Evolutionary conservation across 1,140 invertebrate genomes (phyloP).

Genomic region (Micrasema longulum): DNA sequence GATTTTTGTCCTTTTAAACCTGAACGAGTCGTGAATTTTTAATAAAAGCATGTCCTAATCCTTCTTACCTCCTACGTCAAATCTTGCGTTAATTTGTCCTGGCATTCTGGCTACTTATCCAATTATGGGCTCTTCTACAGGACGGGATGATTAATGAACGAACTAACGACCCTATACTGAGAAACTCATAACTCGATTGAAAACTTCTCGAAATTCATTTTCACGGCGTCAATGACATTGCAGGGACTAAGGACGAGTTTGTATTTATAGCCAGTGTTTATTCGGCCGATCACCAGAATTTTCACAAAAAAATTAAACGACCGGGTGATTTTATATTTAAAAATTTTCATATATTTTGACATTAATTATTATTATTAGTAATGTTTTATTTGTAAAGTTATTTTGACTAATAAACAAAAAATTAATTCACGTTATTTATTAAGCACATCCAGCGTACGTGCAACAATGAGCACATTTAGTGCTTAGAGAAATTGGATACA

Average conservation of each 20-base stretch:
- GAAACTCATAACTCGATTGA: conserved; percentile 54
- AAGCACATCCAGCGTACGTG: no score
- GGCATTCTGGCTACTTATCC: conserved; percentile 51
- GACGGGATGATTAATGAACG: conserved; percentile 52
- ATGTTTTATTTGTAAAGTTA: no score
- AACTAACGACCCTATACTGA: conserved; percentile 48
- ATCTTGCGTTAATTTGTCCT: conserved; percentile 52
- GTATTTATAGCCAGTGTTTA: neutral
- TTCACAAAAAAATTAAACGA: no score
- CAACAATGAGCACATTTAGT: no score
- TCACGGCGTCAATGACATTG: conserved; percentile 37
- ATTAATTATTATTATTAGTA: no score
- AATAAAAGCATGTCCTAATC: conserved; percentile 47
- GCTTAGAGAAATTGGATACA: no score
- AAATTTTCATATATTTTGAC: no score
- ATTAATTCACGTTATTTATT: neutral
- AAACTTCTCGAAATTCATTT: conserved; percentile 48
- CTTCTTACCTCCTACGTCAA: conserved; percentile 35
- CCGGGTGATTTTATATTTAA: no score
- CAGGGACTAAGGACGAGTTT: conserved; percentile 4
- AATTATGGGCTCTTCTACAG: conserved; percentile 36
- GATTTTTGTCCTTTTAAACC: conserved; percentile 46
- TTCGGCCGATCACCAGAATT: neutral
- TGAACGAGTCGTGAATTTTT: conserved; percentile 51
- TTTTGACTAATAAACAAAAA: no score